phyloP scores from a whole-genome alignment of 2,888 invertebrate genomes.

The Germaria angustata region DNA sequence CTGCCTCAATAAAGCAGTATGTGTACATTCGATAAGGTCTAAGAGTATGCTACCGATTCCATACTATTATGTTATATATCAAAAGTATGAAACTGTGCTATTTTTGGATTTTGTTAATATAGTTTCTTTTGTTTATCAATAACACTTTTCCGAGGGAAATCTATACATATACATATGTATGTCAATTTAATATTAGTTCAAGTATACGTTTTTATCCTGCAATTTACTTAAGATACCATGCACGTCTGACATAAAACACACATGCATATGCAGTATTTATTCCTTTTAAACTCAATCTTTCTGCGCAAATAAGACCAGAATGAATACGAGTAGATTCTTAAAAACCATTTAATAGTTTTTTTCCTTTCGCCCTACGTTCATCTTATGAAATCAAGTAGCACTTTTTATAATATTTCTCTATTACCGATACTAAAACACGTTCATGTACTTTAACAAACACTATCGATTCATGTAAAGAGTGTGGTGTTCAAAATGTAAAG shows the following conservation, averaged over 20 bases:
- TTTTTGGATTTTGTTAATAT: no score
- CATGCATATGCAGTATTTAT: not conserved
- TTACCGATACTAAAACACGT: slow-evolving; percentile 64
- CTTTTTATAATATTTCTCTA: slow-evolving; percentile 48
- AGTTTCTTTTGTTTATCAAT: not conserved
- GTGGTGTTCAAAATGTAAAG: slow-evolving; percentile 22
- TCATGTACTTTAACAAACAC: slow-evolving; percentile 58
- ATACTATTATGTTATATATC: not conserved
- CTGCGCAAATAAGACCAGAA: not conserved
- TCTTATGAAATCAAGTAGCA: slow-evolving; percentile 51
- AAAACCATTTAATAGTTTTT: slow-evolving; percentile 43
- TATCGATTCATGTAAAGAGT: slow-evolving; percentile 30
- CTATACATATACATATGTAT: no score
- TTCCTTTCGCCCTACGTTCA: slow-evolving; percentile 1
- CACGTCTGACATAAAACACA: not conserved
- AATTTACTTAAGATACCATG: slow-evolving; percentile 44
- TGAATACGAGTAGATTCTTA: not conserved
- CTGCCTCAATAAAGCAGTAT: no score
- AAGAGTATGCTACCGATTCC: slow-evolving; percentile 1
- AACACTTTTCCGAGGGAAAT: not conserved
- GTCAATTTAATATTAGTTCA: not conserved
- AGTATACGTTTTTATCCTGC: slow-evolving; percentile 2
- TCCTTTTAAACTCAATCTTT: slow-evolving; percentile 19
- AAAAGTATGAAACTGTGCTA: no score
- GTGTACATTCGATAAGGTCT: not conserved